Conservation (phyloP, 2,113 vertebrate species). For the Loxodonta africana region DNA sequence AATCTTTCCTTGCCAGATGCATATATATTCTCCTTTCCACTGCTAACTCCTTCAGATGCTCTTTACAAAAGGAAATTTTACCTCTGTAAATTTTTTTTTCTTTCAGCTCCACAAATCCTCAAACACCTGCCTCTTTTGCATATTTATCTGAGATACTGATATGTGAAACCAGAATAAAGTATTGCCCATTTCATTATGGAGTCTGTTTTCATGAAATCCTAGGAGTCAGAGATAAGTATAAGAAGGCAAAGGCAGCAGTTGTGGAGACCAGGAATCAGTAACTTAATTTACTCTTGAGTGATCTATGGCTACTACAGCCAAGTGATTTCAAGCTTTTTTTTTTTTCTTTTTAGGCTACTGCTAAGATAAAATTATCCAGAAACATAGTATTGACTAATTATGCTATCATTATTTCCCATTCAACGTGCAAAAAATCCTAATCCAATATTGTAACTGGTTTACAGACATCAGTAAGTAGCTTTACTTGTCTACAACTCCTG, state of each 20-base stretch:
- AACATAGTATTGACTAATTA: neutral
- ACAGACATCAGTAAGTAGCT: neutral
- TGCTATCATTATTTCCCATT: neutral
- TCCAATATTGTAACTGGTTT: neutral
- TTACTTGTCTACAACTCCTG: neutral
- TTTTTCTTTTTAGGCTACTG: neutral
- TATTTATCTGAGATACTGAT: neutral
- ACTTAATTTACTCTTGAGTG: neutral
- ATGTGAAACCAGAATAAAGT: neutral
- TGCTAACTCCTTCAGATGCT: neutral
- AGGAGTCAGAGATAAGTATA: neutral
- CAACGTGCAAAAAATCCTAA: neutral
- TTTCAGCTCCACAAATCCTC: neutral
- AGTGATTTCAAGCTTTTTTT: neutral
- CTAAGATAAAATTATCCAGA: neutral
- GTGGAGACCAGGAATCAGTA: neutral
- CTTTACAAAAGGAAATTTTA: neutral
- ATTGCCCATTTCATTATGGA: neutral
- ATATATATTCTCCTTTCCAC: neutral
- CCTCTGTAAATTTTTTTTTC: neutral
- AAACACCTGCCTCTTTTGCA: neutral
- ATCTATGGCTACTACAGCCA: neutral
- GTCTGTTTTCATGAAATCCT: neutral
- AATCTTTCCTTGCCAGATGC: neutral
- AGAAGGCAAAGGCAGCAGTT: neutral